Conservation (phyloP, 2,797 vertebrate genomes). For the Acanthurus leucopareius region DNA sequence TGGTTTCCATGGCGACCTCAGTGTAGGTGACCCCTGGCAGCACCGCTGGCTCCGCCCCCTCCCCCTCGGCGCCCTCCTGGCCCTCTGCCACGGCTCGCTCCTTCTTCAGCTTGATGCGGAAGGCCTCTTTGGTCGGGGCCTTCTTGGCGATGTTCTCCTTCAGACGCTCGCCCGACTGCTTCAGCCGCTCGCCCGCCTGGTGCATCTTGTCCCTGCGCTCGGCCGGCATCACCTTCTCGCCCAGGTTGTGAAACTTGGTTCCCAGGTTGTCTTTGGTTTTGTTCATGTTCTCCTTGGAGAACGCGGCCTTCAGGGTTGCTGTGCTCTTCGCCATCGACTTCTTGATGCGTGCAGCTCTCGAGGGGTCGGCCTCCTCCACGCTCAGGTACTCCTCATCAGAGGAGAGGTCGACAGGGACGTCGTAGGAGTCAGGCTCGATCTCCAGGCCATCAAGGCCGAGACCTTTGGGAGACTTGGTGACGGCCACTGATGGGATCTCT, state of each 20-base stretch:
- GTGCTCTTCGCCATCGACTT: conserved; percentile 91
- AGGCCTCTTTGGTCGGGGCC: conserved; percentile 90
- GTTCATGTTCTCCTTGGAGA: conserved; percentile 95
- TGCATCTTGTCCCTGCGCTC: conserved; percentile 94
- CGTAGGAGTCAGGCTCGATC: conserved; percentile 87
- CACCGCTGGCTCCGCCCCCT: conserved; percentile 8
- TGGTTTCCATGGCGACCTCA: conserved; percentile 88
- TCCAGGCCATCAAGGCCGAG: conserved; percentile 76
- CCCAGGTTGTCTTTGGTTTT: conserved; percentile 94
- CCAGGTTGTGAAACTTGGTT: conserved; percentile 92
- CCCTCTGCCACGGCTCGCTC: conserved; percentile 88
- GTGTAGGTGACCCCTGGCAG: conserved; percentile 85
- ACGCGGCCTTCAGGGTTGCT: conserved; percentile 94
- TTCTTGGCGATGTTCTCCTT: conserved; percentile 95
- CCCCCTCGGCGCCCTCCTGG: conserved; percentile 86
- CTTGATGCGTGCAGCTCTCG: conserved; percentile 88
- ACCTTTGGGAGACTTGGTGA: conserved; percentile 85
- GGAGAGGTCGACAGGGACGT: conserved; percentile 90
- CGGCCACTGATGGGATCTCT: conserved; percentile 85
- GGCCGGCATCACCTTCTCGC: conserved; percentile 93
- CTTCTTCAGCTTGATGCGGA: conserved; percentile 93
- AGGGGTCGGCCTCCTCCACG: conserved; percentile 88
- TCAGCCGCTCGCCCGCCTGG: conserved; percentile 90
- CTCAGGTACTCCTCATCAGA: conserved; percentile 96
- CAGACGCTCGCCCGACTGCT: conserved; percentile 91